phyloP scores from a whole-genome alignment of 2,888 invertebrate species.

The Clostera curtula region DNA sequence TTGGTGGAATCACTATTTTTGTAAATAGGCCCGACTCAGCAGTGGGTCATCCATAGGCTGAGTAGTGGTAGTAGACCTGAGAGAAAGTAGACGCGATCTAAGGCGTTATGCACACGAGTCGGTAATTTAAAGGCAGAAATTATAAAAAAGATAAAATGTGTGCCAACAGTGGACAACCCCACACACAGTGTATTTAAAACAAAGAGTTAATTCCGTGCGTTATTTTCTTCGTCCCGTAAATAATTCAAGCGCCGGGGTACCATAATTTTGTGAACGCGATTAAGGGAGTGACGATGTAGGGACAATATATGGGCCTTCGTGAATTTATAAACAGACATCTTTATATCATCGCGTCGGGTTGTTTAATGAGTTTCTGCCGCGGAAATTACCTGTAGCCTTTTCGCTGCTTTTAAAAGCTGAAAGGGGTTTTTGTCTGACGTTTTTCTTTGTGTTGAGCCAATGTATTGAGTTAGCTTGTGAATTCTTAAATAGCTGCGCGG shows the following conservation, averaged over 20 bases:
- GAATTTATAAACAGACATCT: slow-evolving; percentile 20
- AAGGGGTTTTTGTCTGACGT: neutral
- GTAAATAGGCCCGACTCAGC: too few relatives aligned
- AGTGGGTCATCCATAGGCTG: too few relatives aligned
- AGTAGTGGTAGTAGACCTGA: too few relatives aligned
- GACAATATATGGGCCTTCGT: slow-evolving; percentile 11
- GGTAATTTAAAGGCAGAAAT: too few relatives aligned
- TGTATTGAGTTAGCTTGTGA: too few relatives aligned
- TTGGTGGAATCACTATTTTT: too few relatives aligned
- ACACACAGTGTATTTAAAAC: slow-evolving; percentile 23
- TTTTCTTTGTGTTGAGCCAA: too few relatives aligned
- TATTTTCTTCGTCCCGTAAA: slow-evolving; percentile 20
- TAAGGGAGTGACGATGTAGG: slow-evolving; percentile 14
- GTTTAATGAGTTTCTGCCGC: slow-evolving; percentile 17
- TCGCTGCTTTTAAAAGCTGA: slow-evolving; percentile 1
- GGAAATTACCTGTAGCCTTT: slow-evolving; percentile 8
- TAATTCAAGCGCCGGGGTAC: slow-evolving; percentile 23
- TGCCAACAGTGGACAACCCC: too few relatives aligned
- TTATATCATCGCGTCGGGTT: slow-evolving; percentile 13
- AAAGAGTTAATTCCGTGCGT: slow-evolving; percentile 39
- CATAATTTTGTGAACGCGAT: slow-evolving; percentile 27
- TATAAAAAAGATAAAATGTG: too few relatives aligned
- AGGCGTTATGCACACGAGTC: too few relatives aligned
- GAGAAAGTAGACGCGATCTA: too few relatives aligned
- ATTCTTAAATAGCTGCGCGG: too few relatives aligned